Base-by-base conservation (phyloP, 2,797 vertebrate species). In the Chiloscyllium punctatum region DNA sequence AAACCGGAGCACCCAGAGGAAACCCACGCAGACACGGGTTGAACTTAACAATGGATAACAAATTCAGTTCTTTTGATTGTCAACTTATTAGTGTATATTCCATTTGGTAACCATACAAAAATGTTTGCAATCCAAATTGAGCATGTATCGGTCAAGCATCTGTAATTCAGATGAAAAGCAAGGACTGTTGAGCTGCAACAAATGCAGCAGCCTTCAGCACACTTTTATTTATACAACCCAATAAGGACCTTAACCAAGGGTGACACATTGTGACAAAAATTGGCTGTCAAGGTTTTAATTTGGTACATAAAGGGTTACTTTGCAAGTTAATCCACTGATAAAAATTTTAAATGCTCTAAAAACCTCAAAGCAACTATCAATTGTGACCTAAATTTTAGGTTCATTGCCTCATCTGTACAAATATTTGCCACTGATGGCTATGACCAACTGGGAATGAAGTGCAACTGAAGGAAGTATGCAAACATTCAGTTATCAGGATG, bases 11-110 rank as follows among this genome's bases (percentile, higher is more conserved):
- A 62, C 57, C 57, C 9, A 3, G 57, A 62, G 9, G 57, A 62
- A 62, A 62, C 57, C 7, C 9, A 62, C 57, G 9, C 57, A 62
- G 57, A 62, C 57, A 62, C 57, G 11, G 11, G 48, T 74, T 95
- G 77, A 74, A 94, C 37, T 94, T 94, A 69, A 95, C 48, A 77
- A 57, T 77, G 71, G 30, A 69, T 95, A 53, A 53, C 71, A 77
- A 95, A 51, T 95, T 72, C 94, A 72, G 53, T 95, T 53, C n/a
- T 33, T 74, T 53, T 74, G 48, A 92, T 15, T 69, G 90, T 25
- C n/a, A 69, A 68, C 3, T 68, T 42, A n/a, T 68, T 37, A 42
- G n/a, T 42, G 23, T 21, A 42, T 68, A 68, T n/a, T 92, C 62
- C 30, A n/a, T 91, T 25, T 68, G 21, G 90, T 68, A 5, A 21